Percentiles rank a stretch among this genome's conserved stretches.
Conservation (phyloP, 2,797 vertebrate genomes). For the Muscicapa comitata region DNA sequence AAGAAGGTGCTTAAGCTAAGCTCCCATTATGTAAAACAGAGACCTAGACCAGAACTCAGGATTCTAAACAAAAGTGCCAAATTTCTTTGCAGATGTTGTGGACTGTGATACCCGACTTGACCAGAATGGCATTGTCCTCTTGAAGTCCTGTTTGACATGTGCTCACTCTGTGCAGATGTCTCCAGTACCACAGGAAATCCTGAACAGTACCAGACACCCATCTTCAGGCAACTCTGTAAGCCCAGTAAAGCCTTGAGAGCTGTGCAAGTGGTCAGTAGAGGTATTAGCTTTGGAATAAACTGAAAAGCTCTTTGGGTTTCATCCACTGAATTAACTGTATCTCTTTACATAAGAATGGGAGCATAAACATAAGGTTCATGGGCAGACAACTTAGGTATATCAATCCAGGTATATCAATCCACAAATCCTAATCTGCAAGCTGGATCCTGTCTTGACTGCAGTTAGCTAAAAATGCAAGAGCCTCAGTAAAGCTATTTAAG, state of each 20-base stretch:
- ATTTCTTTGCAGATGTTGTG: background rate
- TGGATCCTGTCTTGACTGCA: background rate
- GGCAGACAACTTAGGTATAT: background rate
- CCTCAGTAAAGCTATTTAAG: background rate
- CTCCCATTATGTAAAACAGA: background rate
- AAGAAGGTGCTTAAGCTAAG: background rate
- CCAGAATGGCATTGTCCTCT: background rate
- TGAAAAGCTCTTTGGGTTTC: background rate
- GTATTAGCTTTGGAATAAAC: background rate
- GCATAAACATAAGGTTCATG: background rate
- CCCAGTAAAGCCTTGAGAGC: background rate
- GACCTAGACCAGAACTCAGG: background rate
- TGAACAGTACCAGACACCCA: background rate
- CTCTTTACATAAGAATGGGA: background rate
- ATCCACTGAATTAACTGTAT: background rate
- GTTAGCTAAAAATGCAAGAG: background rate
- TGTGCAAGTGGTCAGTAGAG: background rate
- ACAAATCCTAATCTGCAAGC: background rate
- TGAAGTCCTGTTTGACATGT: background rate
- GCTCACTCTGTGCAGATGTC: background rate
- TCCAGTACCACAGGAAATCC: accelerated
- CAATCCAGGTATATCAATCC: background rate
- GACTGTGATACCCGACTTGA: background rate
- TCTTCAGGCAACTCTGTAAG: background rate
- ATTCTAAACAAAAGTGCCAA: background rate